These are phyloP conservation scores for Drosophila formosana DNA, from an alignment of 2,888 invertebrate genomes.

Conservation along the genomic window DNA sequence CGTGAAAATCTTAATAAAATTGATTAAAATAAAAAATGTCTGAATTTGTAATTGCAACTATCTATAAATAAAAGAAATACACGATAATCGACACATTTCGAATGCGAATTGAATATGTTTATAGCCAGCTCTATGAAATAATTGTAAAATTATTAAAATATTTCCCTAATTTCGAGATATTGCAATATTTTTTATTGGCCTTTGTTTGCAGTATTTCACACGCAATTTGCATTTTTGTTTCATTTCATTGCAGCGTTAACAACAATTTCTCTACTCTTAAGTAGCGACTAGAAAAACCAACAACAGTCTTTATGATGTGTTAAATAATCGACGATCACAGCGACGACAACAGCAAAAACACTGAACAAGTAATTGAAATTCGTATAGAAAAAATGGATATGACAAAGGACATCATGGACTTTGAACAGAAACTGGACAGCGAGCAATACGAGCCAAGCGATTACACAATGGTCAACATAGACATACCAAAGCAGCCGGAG, in stretches of 20 bases:
- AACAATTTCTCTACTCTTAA: slow-evolving; percentile 14
- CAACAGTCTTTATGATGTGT: slow-evolving; percentile 22
- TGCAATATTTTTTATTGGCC: slow-evolving; percentile 8
- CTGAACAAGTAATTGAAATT: slow-evolving; percentile 1
- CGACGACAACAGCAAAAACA: slow-evolving; percentile 4
- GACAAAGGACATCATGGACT: slow-evolving; percentile 82
- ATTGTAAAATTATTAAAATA: not conserved
- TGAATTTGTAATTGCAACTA: too few relatives aligned
- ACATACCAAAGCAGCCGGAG: slow-evolving; percentile 36
- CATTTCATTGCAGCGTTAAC: slow-evolving; percentile 31
- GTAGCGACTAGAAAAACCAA: slow-evolving; percentile 1
- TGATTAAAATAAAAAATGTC: too few relatives aligned
- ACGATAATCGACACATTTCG: not conserved
- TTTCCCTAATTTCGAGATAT: slow-evolving; percentile 1
- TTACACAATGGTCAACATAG: slow-evolving; percentile 55
- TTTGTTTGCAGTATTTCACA: slow-evolving; percentile 13
- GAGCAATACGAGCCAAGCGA: slow-evolving; percentile 63
- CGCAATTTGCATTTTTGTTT: slow-evolving; percentile 19
- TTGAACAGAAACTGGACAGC: slow-evolving; percentile 70
- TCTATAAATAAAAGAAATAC: too few relatives aligned
- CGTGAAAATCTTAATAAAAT: too few relatives aligned
- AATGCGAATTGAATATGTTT: not conserved
- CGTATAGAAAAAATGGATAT: slow-evolving; percentile 74
- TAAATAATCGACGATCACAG: slow-evolving; percentile 1
- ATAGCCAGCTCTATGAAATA: not conserved